These are phyloP conservation scores for Eupelmus urozonus DNA, from an alignment of 2,888 invertebrate genomes.

Conservation along the genomic window DNA sequence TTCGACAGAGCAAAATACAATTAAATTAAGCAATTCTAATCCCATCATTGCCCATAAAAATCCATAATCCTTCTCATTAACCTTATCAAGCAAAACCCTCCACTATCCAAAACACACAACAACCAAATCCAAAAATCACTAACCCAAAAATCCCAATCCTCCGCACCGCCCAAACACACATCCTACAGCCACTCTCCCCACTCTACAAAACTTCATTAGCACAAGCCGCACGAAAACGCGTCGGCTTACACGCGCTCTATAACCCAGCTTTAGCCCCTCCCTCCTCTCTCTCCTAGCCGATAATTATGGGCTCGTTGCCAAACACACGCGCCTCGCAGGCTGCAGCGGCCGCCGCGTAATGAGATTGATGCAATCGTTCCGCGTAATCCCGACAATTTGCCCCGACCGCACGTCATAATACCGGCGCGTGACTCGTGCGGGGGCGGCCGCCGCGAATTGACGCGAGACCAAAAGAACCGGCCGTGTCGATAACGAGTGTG, in stretches of 20 bases:
- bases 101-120: too few relatives aligned
- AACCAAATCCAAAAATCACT: too few relatives aligned
- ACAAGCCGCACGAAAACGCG: conserved; percentile 9
- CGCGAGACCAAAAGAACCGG: not conserved
- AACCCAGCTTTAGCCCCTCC: too few relatives aligned
- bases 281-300: conserved; percentile 50
- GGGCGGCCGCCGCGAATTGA: not conserved
- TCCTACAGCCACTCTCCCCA: not conserved
- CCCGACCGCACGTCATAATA: conserved; percentile 63
- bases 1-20: too few relatives aligned
- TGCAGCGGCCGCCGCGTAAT: conserved; percentile 69
- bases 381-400: conserved; percentile 61
- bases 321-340: conserved; percentile 67
- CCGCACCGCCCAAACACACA: not conserved
- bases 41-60: too few relatives aligned
- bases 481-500: not conserved
- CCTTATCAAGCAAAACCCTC: too few relatives aligned
- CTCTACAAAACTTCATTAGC: conserved; percentile 26
- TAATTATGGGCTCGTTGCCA: conserved; percentile 71
- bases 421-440: not conserved
- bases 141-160: not conserved
- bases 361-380: conserved; percentile 73
- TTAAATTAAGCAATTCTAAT: too few relatives aligned
- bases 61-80: too few relatives aligned
- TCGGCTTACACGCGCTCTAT: conserved; percentile 1